Base-by-base conservation (phyloP, 1,140 invertebrate genomes). In the Saccostrea echinata region DNA sequence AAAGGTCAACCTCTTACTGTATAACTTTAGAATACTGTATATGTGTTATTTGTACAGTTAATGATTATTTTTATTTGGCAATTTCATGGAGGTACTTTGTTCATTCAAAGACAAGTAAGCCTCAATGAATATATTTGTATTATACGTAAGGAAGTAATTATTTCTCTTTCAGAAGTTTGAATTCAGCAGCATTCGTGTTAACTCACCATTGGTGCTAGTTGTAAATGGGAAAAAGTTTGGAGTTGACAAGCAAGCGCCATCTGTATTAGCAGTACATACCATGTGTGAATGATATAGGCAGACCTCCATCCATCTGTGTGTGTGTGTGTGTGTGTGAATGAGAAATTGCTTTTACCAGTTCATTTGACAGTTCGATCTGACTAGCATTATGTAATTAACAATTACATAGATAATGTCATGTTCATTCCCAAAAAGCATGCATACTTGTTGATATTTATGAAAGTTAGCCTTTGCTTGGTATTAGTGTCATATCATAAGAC, bases 161-260 rank as follows among this genome's bases (percentile, higher is more conserved):
- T 83, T 61, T 55, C 85, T 91, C 80, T 96, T 96, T 91, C 95
- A 97, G 97, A 95, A 95, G 90, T 97, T 97, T 92, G 95, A 96
- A 89, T 97, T 97, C 94, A 55, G 33, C 1, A 92, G 96, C 81
- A 96, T 98, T 85, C 95, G 97, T 86, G 96, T 98, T 21, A 97
- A 97, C 94, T 97, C 96, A 89, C 97, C 97, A 0, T 93, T 97
- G 89, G 95, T 96, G 80, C 94, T 98, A 91, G 96, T 97, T 33
- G 96, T 97, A 55, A 98, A 98, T 94, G 97, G 97, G 13, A 96
- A 96, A 90, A 97, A 97, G 90, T 94, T 97, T 71, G 96, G 96
- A 55, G 95, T 95, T 88, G 96, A 97, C 91, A 96, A 97, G 93
- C 96, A 97, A 94, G 97, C 97, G 21, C 91, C 92, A 2, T 89